Conservation (phyloP, 2,888 invertebrate species). For the Bhutanitis thaidina region DNA sequence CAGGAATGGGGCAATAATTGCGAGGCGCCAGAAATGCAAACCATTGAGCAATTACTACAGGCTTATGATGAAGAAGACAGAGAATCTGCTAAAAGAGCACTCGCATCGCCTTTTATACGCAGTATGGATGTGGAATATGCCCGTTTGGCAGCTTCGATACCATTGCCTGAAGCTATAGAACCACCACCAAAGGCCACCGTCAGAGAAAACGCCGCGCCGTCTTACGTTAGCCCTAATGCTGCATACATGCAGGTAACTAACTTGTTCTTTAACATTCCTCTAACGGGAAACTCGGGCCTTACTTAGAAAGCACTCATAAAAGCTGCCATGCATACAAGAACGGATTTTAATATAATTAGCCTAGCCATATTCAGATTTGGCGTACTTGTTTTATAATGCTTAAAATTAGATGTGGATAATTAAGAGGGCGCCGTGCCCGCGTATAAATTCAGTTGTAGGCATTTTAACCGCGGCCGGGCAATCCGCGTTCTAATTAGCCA, state of each 20-base stretch:
- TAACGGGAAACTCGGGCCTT: no score
- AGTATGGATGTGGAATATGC: conserved; percentile 96
- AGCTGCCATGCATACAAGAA: no score
- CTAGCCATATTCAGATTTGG: no score
- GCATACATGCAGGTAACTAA: conserved; percentile 11
- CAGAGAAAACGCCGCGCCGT: conserved; percentile 85
- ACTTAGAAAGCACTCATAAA: no score
- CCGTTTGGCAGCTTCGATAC: conserved; percentile 61
- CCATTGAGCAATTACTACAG: conserved; percentile 86
- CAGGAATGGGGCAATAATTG: conserved; percentile 92
- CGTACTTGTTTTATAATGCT: no score
- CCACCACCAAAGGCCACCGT: conserved; percentile 80
- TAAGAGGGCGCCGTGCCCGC: no score
- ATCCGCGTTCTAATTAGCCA: no score
- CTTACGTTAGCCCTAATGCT: conserved; percentile 68
- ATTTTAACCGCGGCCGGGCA: no score
- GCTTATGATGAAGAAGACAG: conserved; percentile 94
- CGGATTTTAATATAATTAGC: no score
- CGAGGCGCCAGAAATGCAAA: conserved; percentile 89
- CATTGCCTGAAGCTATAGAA: conserved; percentile 54
- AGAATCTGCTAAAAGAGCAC: conserved; percentile 86
- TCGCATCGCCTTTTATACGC: conserved; percentile 91
- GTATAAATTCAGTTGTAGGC: no score
- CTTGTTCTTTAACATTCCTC: no score
- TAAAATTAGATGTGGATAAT: no score